Conservation (phyloP, 1,140 invertebrate genomes). For the Trichoplusia ni region DNA sequence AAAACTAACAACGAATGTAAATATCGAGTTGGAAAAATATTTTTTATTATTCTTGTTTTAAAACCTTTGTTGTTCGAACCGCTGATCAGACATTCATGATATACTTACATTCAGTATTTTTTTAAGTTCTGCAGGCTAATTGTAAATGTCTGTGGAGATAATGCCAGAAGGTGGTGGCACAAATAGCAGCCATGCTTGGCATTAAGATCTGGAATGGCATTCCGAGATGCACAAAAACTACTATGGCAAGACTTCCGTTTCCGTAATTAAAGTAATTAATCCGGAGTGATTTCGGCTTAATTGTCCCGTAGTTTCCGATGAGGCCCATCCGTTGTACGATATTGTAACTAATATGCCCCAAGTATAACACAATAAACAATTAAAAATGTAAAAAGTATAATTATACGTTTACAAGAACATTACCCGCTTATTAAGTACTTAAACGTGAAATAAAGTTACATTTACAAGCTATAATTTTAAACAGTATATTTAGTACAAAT, state of each 20-base stretch:
- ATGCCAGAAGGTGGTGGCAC: constrained; percentile 17
- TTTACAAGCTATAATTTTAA: too few relatives aligned
- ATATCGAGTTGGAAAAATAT: too few relatives aligned
- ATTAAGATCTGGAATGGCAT: constrained; percentile 59
- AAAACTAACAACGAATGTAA: neutral
- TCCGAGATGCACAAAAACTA: constrained; percentile 55
- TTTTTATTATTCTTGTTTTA: neutral
- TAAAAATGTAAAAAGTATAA: neutral
- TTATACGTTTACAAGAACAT: too few relatives aligned
- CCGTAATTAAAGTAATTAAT: constrained; percentile 76
- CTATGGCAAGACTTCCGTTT: constrained; percentile 61
- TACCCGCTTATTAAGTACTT: too few relatives aligned
- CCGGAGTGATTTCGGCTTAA: constrained; percentile 65
- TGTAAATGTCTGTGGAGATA: constrained; percentile 14
- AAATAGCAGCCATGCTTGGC: constrained; percentile 38
- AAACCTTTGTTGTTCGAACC: neutral
- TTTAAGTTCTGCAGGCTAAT: too few relatives aligned
- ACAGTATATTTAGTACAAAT: too few relatives aligned
- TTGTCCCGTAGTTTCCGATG: constrained; percentile 62
- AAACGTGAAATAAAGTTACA: too few relatives aligned
- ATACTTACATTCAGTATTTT: too few relatives aligned
- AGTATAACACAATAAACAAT: neutral
- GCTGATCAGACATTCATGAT: neutral
- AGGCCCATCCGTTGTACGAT: constrained; percentile 42
- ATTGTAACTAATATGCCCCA: constrained; percentile 18